Percentiles rank a stretch among this genome's conserved stretches.
phyloP scores from a whole-genome alignment of 2,888 invertebrate species.

The Colletes collaris region DNA sequence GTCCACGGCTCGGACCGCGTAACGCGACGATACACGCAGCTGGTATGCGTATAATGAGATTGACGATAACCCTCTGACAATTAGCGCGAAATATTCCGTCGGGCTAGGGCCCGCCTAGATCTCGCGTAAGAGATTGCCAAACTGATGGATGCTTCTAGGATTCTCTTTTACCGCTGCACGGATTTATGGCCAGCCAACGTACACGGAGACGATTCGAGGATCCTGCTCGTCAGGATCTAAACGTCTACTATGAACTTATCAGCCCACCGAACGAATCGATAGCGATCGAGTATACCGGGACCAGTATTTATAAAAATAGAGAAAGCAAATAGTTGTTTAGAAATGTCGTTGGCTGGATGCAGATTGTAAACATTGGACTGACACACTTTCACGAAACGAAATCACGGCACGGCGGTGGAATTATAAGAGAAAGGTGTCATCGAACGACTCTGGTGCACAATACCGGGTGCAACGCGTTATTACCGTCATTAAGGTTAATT shows the following conservation, averaged over 20 bases:
- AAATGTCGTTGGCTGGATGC: background rate
- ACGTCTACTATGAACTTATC: too few relatives aligned
- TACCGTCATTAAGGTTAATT: conserved; percentile 79
- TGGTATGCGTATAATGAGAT: conserved; percentile 78
- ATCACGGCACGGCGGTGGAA: background rate
- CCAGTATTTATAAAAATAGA: too few relatives aligned
- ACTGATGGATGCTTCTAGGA: background rate
- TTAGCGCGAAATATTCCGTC: conserved; percentile 56
- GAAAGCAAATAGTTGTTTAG: too few relatives aligned
- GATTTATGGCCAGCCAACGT: too few relatives aligned
- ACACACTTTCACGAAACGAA: background rate
- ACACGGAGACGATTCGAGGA: too few relatives aligned
- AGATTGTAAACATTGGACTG: background rate
- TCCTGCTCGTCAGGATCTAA: too few relatives aligned
- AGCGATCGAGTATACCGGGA: too few relatives aligned
- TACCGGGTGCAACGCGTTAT: conserved; percentile 75
- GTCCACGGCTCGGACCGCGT: conserved; percentile 33
- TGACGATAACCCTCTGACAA: conserved; percentile 74
- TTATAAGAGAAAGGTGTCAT: conserved; percentile 14
- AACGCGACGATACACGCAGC: conserved; percentile 73
- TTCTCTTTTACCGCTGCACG: too few relatives aligned
- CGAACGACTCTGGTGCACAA: background rate
- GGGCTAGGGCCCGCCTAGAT: conserved; percentile 23
- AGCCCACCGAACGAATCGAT: too few relatives aligned
- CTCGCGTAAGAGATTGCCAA: conserved; percentile 17